Conservation (phyloP, 1,140 invertebrate genomes). For the Rhopalosiphum maidis region DNA sequence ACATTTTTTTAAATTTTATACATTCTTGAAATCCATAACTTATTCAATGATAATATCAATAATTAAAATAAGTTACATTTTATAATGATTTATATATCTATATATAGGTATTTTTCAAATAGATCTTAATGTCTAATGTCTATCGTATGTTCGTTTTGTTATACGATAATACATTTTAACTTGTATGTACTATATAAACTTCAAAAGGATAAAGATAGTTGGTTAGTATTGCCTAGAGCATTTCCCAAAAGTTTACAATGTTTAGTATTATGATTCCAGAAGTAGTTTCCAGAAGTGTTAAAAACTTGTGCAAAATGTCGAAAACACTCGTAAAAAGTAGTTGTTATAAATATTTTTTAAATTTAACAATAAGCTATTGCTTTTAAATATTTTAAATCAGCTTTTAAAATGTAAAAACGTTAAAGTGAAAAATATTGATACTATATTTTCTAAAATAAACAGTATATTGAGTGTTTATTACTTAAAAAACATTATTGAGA, state of each 20-base stretch:
- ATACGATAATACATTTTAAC: conserved; percentile 1
- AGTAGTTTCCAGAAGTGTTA: background rate
- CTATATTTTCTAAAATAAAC: background rate
- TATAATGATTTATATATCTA: background rate
- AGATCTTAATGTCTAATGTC: background rate
- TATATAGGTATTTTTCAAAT: background rate
- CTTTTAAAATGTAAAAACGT: background rate
- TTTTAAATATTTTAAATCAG: background rate
- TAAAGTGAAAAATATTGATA: background rate
- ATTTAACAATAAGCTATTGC: background rate
- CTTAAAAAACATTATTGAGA: background rate
- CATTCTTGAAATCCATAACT: background rate
- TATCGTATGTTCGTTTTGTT: background rate
- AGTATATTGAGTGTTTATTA: background rate
- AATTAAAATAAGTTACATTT: background rate
- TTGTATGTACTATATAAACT: background rate
- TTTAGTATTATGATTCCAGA: background rate
- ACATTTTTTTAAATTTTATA: background rate
- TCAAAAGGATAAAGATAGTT: background rate
- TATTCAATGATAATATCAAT: too few relatives aligned
- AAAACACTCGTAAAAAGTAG: background rate
- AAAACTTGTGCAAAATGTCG: background rate
- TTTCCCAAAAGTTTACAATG: background rate
- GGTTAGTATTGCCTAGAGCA: background rate
- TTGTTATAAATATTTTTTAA: background rate